These are phyloP conservation scores for Agrochola macilenta DNA, from an alignment of 2,888 invertebrate species.

Conservation along the genomic window DNA sequence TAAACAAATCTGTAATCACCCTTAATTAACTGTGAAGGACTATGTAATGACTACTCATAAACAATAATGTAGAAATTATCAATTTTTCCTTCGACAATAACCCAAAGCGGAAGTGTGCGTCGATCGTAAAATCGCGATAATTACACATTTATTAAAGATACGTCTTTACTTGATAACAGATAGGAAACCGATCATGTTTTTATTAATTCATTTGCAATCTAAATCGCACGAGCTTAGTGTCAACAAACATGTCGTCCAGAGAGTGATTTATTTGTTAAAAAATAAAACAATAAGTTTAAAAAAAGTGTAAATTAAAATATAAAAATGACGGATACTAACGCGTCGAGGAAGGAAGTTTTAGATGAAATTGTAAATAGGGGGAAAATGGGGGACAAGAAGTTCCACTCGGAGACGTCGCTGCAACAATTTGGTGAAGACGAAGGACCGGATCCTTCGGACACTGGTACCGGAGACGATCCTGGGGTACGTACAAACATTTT, in stretches of 20 bases:
- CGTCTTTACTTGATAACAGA: slow-evolving; percentile 76
- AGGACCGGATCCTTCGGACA: slow-evolving; percentile 65
- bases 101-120: slow-evolving; percentile 60
- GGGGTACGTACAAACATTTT: slow-evolving; percentile 77
- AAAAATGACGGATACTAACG: slow-evolving; percentile 77
- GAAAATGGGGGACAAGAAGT: slow-evolving; percentile 83
- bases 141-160: slow-evolving; percentile 77
- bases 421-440: slow-evolving; percentile 81
- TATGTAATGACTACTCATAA: slow-evolving; percentile 8
- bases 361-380: slow-evolving; percentile 81
- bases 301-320: slow-evolving; percentile 25
- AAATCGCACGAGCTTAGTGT: slow-evolving; percentile 76
- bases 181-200: slow-evolving; percentile 77
- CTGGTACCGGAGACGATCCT: slow-evolving; percentile 73
- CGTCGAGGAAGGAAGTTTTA: slow-evolving; percentile 74
- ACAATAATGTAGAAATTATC: slow-evolving; percentile 45
- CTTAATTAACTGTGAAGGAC: slow-evolving; percentile 30
- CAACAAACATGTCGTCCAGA: slow-evolving; percentile 63
- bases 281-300: background rate
- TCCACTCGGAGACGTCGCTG: slow-evolving; percentile 85
- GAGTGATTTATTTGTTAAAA: slow-evolving; percentile 38
- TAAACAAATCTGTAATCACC: slow-evolving; percentile 35
- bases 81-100: slow-evolving; percentile 18
- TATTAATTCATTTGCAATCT: slow-evolving; percentile 84
- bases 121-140: slow-evolving; percentile 69